A percentile compares a stretch with the other conserved stretches of the same genome.
These are phyloP conservation scores for Edolisoma coerulescens DNA, from an alignment of 2,113 vertebrate genomes.

Conservation along the genomic window DNA sequence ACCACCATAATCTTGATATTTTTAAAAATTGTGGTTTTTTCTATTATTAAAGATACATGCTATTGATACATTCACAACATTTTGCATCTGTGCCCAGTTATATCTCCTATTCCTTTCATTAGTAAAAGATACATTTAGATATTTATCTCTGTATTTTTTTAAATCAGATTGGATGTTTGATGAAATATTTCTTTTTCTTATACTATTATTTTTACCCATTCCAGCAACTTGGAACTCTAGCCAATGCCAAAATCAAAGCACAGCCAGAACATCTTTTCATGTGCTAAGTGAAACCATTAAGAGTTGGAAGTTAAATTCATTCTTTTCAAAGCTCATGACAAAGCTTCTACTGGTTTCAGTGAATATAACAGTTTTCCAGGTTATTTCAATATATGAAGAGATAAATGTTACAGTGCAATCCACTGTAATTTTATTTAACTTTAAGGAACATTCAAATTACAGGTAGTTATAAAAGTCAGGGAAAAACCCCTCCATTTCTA, in stretches of 20 bases:
- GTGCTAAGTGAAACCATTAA: neutral
- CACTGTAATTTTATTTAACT: neutral
- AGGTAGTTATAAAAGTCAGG: neutral
- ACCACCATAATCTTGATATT: neutral
- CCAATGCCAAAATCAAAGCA: neutral
- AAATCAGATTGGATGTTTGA: neutral
- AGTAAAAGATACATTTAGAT: neutral
- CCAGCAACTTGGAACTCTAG: neutral
- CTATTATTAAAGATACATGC: neutral
- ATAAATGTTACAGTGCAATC: neutral
- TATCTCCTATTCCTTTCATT: neutral
- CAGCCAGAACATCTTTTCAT: neutral
- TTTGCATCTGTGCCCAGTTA: neutral
- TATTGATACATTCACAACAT: neutral
- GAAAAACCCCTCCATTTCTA: neutral
- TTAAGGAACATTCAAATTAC: neutral
- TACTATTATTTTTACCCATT: neutral
- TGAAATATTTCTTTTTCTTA: neutral
- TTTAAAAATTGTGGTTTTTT: neutral
- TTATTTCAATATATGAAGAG: neutral
- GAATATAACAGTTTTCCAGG: neutral
- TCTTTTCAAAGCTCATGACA: neutral
- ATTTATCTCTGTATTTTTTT: neutral
- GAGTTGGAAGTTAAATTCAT: neutral
- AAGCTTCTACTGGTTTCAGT: neutral